Evolutionary conservation across 2,888 invertebrate species (phyloP).

Genomic region (Xanthorhoe designata): DNA sequence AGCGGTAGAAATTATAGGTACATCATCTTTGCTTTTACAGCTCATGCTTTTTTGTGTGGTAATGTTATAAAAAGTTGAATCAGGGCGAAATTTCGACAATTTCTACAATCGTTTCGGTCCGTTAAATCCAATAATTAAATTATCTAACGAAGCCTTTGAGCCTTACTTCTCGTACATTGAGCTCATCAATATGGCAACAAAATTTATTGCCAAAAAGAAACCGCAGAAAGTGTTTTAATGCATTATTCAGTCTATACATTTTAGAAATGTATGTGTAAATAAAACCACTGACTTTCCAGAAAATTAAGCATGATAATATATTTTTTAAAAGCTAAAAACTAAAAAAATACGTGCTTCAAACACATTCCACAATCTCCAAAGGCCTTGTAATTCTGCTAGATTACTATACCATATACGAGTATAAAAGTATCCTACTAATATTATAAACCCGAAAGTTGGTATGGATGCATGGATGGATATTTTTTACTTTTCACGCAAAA

Average conservation of each 20-base stretch:
- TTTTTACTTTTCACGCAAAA: too few relatives aligned
- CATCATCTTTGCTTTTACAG: neutral
- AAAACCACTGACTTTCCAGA: neutral
- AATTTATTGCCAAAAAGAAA: neutral
- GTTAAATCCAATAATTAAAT: slow-evolving; percentile 37
- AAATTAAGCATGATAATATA: neutral
- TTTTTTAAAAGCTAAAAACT: neutral
- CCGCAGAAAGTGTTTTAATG: neutral
- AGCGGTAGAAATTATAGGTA: neutral
- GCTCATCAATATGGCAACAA: neutral
- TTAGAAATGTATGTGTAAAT: neutral
- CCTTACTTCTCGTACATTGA: neutral
- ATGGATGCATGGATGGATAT: too few relatives aligned
- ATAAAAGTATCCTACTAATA: too few relatives aligned
- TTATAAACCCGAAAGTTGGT: too few relatives aligned
- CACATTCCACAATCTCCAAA: neutral
- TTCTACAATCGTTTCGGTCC: slow-evolving; percentile 29
- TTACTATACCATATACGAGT: too few relatives aligned
- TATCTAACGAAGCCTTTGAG: slow-evolving; percentile 34
- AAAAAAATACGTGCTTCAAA: too few relatives aligned
- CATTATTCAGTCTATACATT: neutral
- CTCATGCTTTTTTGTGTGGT: neutral
- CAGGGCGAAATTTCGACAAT: neutral
- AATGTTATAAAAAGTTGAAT: slow-evolving; percentile 38
- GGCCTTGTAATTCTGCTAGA: too few relatives aligned